Conservation (phyloP, 2,888 invertebrate species). For the Drosophila limbata region DNA sequence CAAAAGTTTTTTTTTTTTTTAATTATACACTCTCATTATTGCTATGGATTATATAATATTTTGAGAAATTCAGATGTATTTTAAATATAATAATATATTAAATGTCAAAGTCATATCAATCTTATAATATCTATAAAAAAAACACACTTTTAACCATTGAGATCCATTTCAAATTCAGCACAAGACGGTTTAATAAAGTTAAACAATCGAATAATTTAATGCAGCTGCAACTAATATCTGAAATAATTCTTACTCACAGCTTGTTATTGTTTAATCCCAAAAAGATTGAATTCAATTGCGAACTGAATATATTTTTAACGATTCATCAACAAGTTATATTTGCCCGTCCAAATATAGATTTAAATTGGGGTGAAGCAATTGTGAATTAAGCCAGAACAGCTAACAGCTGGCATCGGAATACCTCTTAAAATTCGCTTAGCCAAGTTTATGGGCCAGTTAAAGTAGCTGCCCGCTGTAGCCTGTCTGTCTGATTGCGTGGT, state of each 20-base stretch:
- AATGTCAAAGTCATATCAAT: not conserved
- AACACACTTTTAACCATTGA: not conserved
- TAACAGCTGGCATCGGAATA: constrained; percentile 7
- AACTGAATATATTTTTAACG: not conserved
- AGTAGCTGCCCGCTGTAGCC: constrained; percentile 7
- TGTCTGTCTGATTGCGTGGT: constrained; percentile 17
- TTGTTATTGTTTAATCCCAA: not conserved
- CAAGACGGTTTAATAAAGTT: not conserved
- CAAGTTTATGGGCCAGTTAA: constrained; percentile 16
- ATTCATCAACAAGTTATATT: not conserved
- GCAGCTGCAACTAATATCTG: no score
- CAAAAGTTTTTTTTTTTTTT: no score
- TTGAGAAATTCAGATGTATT: not conserved
- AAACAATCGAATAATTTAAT: not conserved
- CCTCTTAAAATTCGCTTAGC: not conserved
- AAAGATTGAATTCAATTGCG: not conserved
- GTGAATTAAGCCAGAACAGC: constrained; percentile 1
- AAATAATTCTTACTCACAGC: not conserved
- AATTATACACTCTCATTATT: no score
- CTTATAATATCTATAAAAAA: not conserved
- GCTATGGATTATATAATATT: not conserved
- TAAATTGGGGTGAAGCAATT: not conserved
- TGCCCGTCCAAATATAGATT: not conserved
- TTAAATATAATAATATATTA: no score
- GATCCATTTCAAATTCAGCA: no score